phyloP scores from a whole-genome alignment of 1,140 invertebrate genomes.

The Piezodorus guildinii region DNA sequence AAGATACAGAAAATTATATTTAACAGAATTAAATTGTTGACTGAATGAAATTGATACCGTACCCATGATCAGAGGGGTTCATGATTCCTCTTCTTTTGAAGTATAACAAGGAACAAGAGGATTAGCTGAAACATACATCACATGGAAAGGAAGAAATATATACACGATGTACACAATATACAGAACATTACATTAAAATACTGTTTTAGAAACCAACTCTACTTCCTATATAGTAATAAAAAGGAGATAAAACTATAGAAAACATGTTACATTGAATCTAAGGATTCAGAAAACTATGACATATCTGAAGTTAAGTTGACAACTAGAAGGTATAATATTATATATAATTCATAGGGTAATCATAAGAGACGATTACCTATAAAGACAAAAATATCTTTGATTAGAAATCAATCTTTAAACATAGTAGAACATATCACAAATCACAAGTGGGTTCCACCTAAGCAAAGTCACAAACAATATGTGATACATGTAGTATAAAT shows the following conservation, averaged over 20 bases:
- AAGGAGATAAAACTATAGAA: too few species aligned
- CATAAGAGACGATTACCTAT: slow-evolving; percentile 1
- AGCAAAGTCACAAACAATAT: neutral
- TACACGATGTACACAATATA: slow-evolving; percentile 7
- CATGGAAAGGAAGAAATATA: slow-evolving; percentile 14
- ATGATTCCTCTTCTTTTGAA: slow-evolving; percentile 37
- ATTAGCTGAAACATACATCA: slow-evolving; percentile 21
- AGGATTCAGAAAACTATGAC: too few species aligned
- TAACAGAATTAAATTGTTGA: too few species aligned
- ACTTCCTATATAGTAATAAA: too few species aligned
- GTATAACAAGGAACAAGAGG: slow-evolving; percentile 11
- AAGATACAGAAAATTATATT: too few species aligned
- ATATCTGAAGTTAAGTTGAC: too few species aligned
- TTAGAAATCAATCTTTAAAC: slow-evolving; percentile 6
- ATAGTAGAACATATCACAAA: slow-evolving; percentile 8
- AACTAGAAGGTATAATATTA: too few species aligned
- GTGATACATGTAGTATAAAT: slow-evolving; percentile 2
- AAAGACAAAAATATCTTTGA: neutral
- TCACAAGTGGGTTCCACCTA: slow-evolving; percentile 3
- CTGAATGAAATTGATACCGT: slow-evolving; percentile 31
- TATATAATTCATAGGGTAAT: too few species aligned
- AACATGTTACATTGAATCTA: too few species aligned
- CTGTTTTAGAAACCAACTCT: too few species aligned
- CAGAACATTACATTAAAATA: slow-evolving; percentile 4
- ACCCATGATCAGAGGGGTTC: slow-evolving; percentile 70